A percentile compares a stretch with the other conserved stretches of the same genome.
Evolutionary conservation across 2,888 invertebrate species (phyloP).

Genomic region (Scelioninae gen. 1): DNA sequence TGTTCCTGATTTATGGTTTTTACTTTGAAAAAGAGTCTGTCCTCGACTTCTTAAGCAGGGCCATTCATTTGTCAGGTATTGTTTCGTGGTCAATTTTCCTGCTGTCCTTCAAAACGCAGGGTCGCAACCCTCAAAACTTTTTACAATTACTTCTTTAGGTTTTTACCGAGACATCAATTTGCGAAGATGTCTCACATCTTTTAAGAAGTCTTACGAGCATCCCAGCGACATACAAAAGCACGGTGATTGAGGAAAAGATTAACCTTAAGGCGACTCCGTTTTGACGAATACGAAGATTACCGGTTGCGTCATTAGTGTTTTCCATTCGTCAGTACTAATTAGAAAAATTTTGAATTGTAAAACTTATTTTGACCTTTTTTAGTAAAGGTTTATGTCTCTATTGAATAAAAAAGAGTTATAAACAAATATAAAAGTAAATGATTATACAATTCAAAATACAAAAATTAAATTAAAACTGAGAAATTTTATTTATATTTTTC

Average conservation of each 20-base stretch:
- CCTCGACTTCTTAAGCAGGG: conserved; percentile 16
- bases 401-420: background rate
- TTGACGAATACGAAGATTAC: conserved; percentile 27
- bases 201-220: conserved; percentile 48
- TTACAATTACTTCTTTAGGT: conserved; percentile 10
- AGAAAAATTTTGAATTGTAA: background rate
- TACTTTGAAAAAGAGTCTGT: background rate
- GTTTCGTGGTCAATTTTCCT: conserved; percentile 51
- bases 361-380: background rate
- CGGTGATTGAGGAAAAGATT: conserved; percentile 75
- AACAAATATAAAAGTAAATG: no score
- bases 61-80: conserved; percentile 50
- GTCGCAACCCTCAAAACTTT: conserved; percentile 48
- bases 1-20: no score
- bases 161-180: conserved; percentile 22
- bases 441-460: no score
- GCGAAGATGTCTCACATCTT: conserved; percentile 41
- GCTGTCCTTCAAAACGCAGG: conserved; percentile 45
- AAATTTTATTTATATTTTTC: no score
- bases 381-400: background rate
- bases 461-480: no score
- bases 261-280: conserved; percentile 65
- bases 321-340: conserved; percentile 9
- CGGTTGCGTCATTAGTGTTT: conserved; percentile 34
- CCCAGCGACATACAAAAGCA: conserved; percentile 68